Conservation (phyloP, 2,797 vertebrate species). For the Craterocephalus amniculus region DNA sequence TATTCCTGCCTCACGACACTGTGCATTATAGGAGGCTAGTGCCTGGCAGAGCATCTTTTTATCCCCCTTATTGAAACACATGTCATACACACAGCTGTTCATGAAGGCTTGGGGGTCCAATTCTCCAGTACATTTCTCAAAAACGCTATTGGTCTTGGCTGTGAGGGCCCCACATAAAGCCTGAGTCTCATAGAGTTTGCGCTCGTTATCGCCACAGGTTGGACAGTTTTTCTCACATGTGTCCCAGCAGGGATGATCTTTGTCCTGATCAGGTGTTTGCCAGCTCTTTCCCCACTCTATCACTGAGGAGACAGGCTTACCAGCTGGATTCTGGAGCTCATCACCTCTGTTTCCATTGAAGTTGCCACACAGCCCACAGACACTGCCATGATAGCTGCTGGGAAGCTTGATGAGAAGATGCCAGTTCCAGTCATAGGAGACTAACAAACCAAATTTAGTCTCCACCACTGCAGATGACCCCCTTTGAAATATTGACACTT, state of each 20-base stretch:
- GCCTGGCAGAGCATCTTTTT: slow-evolving; percentile 78
- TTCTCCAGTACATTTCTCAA: slow-evolving; percentile 73
- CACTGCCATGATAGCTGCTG: slow-evolving; percentile 65
- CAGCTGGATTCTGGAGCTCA: slow-evolving; percentile 66
- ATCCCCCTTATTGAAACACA: slow-evolving; percentile 79
- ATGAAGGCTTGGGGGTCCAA: slow-evolving; percentile 78
- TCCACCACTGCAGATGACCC: slow-evolving; percentile 68
- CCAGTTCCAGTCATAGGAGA: slow-evolving; percentile 84
- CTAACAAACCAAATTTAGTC: slow-evolving; percentile 80
- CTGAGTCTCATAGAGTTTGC: slow-evolving; percentile 57
- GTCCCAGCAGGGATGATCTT: slow-evolving; percentile 74
- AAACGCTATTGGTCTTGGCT: slow-evolving; percentile 64
- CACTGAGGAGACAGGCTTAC: slow-evolving; percentile 34
- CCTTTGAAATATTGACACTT: slow-evolving; percentile 74
- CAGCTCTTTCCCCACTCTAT: slow-evolving; percentile 82
- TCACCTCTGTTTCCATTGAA: slow-evolving; percentile 78
- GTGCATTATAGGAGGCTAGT: slow-evolving; percentile 76
- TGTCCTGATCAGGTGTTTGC: slow-evolving; percentile 75
- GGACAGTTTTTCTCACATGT: slow-evolving; percentile 75
- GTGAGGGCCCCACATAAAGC: slow-evolving; percentile 80
- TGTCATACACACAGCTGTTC: slow-evolving; percentile 83
- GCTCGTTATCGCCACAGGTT: slow-evolving; percentile 50
- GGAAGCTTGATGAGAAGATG: slow-evolving; percentile 80
- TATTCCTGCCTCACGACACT: slow-evolving; percentile 80
- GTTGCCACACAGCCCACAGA: slow-evolving; percentile 90